Base-by-base conservation (phyloP, 2,113 vertebrate species). In the Silurus asotus region DNA sequence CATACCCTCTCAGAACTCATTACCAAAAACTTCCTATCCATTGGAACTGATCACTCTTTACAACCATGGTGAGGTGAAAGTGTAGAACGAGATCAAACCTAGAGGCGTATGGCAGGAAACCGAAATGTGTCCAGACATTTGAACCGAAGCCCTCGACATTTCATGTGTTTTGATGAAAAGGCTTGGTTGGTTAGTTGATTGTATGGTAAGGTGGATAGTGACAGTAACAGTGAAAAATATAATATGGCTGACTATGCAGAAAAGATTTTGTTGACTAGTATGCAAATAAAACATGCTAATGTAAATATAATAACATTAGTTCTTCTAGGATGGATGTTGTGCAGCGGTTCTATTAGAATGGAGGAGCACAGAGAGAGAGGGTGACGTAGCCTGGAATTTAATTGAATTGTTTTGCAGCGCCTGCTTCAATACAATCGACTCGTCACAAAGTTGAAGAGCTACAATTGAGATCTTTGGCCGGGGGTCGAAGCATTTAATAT, bases 251-350 rank as follows among this genome's bases (percentile, higher is more conserved):
- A 72, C 37, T 72, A 2, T 17, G 9, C 15, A 70, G 6, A 17
- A 72, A 3, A 72, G 15, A 70, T 45, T 45, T 48, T 45, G 69
- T 70, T 19, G 17, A 48, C 8, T 19, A 19, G 69, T 45, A 48
- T 49, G 37, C 3, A 20, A 49, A 72, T 49, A 48, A 19, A 19
- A 51, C 37, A n/a, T 45, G 10, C n/a, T 51, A 11, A 17, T 70
- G 72, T 23, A 9, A 2, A 13, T 75, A 23, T 4, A 51, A 23
- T 23, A 23, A 5, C 17, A 23, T 51, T 51, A 23, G 72, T 74
- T 61, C 62, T 8, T 81, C 37, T 56, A 72, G 74, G 25, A 80
- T 56, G 51, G 79, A 37, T 74, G 13, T 25, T 83, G 85, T 88
- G 20, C n/a, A 51, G 37, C 65, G 45, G 75, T 55, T 65, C 28